Percentiles rank a stretch among this genome's conserved stretches.
Evolutionary conservation across 2,797 vertebrate genomes (phyloP).

Genomic region (Rachycentron canadum): DNA sequence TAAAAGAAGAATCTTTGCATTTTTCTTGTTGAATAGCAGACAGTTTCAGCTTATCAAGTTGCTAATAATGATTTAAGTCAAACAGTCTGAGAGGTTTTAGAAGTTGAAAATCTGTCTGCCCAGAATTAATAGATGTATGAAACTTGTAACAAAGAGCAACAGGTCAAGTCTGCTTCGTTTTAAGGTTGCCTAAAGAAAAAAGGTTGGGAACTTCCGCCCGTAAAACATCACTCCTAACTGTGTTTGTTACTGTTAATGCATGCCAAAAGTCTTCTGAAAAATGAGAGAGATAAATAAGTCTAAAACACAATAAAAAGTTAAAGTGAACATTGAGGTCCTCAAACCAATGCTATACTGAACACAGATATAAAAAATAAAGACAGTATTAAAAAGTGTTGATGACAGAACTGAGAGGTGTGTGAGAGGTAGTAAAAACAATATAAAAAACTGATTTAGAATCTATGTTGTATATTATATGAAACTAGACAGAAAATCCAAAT

Average conservation of each 20-base stretch:
- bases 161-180: neutral
- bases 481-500: slow-evolving; percentile 24
- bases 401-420: slow-evolving; percentile 6
- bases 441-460: slow-evolving; percentile 23
- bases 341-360: slow-evolving; percentile 6
- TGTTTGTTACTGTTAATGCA: slow-evolving; percentile 25
- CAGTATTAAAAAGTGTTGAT: neutral
- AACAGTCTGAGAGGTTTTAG: neutral
- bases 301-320: neutral
- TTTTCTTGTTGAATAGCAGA: neutral
- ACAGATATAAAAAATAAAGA: neutral
- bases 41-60: neutral
- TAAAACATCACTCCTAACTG: neutral
- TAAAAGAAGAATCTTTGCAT: neutral
- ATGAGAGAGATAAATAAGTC: neutral
- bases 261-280: slow-evolving; percentile 15
- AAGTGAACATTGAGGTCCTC: slow-evolving; percentile 4
- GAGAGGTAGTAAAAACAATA: slow-evolving; percentile 5
- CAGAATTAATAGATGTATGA: neutral
- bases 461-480: neutral
- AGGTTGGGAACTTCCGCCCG: neutral
- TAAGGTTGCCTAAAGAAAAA: neutral
- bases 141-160: neutral
- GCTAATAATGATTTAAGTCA: neutral
- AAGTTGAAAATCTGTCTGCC: neutral